Percentiles rank a stretch among this genome's conserved stretches.
Evolutionary conservation across 2,113 vertebrate species (phyloP).

Genomic region (Hippoglossus stenolepis): DNA sequence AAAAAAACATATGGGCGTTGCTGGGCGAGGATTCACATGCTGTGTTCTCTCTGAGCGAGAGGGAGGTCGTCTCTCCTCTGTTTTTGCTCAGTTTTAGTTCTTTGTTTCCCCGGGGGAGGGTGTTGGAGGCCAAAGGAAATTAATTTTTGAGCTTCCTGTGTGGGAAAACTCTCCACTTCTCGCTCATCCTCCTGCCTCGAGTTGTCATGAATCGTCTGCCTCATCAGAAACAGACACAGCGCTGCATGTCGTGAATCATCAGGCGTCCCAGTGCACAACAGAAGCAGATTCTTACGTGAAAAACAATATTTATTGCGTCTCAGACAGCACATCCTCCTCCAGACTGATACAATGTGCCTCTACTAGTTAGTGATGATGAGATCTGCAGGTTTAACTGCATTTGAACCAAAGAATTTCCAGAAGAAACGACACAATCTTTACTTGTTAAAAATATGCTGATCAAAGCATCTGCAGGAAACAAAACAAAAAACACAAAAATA

Average conservation of each 20-base stretch:
- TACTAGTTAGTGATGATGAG: background rate
- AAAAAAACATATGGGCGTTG: constrained; percentile 63
- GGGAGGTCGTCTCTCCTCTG: constrained; percentile 61
- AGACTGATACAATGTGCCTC: constrained; percentile 15
- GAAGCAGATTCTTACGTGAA: constrained; percentile 28
- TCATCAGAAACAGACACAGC: constrained; percentile 60
- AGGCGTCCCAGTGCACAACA: constrained; percentile 16
- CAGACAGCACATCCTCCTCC: background rate
- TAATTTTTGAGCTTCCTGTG: constrained; percentile 69
- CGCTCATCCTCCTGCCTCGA: constrained; percentile 36
- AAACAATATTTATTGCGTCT: background rate
- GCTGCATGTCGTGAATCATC: constrained; percentile 42
- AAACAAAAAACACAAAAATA: background rate
- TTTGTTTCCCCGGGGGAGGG: constrained; percentile 50
- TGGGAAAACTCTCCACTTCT: constrained; percentile 46
- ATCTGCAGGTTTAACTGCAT: constrained; percentile 5
- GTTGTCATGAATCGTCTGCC: constrained; percentile 34
- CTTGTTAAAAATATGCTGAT: too few species aligned
- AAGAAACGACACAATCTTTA: too few species aligned
- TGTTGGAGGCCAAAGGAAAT: constrained; percentile 55
- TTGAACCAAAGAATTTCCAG: background rate
- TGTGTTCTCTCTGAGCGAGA: constrained; percentile 23
- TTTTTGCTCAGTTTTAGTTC: constrained; percentile 44
- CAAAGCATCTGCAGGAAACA: background rate
- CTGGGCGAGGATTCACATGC: constrained; percentile 14